These are phyloP conservation scores for Aplochiton taeniatus DNA, from an alignment of 2,797 vertebrate genomes.

Conservation along the genomic window DNA sequence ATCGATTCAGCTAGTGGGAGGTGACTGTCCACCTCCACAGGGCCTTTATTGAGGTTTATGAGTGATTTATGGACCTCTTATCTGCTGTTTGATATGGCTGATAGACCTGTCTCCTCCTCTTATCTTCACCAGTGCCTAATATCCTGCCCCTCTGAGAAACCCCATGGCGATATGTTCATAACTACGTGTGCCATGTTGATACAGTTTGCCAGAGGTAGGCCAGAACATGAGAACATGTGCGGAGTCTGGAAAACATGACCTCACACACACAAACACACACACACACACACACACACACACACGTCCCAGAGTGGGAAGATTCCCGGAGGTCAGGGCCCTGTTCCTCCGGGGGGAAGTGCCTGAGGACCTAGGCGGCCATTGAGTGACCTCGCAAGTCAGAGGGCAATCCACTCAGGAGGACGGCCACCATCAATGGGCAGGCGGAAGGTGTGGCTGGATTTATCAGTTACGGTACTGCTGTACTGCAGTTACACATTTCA, in stretches of 20 bases:
- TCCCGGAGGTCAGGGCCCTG: constrained; percentile 68
- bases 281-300: constrained; percentile 63
- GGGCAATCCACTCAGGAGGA: constrained; percentile 58
- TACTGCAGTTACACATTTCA: too few species aligned
- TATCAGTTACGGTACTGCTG: too few species aligned
- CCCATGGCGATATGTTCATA: constrained; percentile 61
- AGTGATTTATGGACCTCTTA: constrained; percentile 48
- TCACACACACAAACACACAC: constrained; percentile 64
- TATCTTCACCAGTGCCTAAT: constrained; percentile 16
- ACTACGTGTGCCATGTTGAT: constrained; percentile 60
- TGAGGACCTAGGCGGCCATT: constrained; percentile 56
- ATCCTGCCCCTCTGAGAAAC: constrained; percentile 32
- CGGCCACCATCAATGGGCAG: constrained; percentile 33
- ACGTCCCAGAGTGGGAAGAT: constrained; percentile 52
- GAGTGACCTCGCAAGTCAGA: constrained; percentile 65
- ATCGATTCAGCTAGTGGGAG: constrained; percentile 60
- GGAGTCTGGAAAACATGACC: constrained; percentile 69
- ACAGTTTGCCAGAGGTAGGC: constrained; percentile 43
- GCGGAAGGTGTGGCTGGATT: too few species aligned
- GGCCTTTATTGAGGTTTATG: constrained; percentile 56
- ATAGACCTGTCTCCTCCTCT: constrained; percentile 58
- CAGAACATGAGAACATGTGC: constrained; percentile 55
- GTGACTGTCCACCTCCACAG: constrained; percentile 47
- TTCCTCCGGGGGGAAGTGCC: constrained; percentile 61
- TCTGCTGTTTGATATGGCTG: constrained; percentile 43